Evolutionary conservation across 2,888 invertebrate genomes (phyloP).

Genomic region (Sturmia bella): DNA sequence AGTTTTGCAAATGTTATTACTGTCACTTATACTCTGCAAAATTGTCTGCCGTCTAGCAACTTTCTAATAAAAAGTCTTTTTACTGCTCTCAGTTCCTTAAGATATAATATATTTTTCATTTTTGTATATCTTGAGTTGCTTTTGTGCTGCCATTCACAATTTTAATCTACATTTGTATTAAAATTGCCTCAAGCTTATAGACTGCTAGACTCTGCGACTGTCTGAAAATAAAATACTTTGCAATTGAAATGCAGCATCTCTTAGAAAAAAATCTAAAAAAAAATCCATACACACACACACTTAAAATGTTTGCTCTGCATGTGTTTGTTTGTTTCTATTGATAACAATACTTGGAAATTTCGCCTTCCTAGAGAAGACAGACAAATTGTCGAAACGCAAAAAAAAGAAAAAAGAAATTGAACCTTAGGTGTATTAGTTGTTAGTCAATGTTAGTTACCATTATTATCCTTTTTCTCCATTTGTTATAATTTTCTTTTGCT

Average conservation of each 20-base stretch:
- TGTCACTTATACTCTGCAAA: constrained; percentile 43
- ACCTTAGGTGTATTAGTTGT: constrained; percentile 27
- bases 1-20: constrained; percentile 18
- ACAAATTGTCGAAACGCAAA: constrained; percentile 7
- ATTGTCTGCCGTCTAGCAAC: constrained; percentile 55
- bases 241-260: constrained; percentile 18
- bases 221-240: constrained; percentile 38
- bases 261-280: constrained; percentile 5
- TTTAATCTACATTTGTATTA: constrained; percentile 66
- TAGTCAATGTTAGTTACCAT: constrained; percentile 51
- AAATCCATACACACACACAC: neutral
- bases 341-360: constrained; percentile 52
- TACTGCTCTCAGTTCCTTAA: constrained; percentile 34
- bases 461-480: constrained; percentile 16
- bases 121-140: constrained; percentile 21
- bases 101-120: constrained; percentile 19
- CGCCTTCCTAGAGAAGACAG: constrained; percentile 8
- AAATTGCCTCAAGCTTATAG: constrained; percentile 66
- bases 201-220: constrained; percentile 48
- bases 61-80: constrained; percentile 63
- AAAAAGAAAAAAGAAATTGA: constrained; percentile 7
- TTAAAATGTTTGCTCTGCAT: constrained; percentile 41
- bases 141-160: constrained; percentile 52
- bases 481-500: too few relatives aligned
- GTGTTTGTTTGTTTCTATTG: constrained; percentile 49